phyloP scores from a whole-genome alignment of 1,140 invertebrate species.

The Brachionus rotundiformis region DNA sequence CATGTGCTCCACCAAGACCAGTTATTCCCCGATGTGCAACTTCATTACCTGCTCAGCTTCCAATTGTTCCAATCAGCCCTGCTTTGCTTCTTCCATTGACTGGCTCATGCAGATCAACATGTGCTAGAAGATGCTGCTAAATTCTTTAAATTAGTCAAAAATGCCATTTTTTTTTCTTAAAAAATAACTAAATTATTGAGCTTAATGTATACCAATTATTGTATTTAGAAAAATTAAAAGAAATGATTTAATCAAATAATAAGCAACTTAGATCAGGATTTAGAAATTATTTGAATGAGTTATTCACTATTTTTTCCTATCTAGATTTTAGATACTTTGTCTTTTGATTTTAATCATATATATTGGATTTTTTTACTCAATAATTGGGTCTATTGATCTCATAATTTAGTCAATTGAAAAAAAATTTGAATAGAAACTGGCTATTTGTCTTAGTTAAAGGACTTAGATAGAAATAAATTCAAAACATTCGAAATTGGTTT shows the following conservation, averaged over 20 bases:
- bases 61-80: neutral
- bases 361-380: neutral
- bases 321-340: too few species aligned
- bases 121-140: neutral
- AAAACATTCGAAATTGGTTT: too few species aligned
- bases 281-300: too few species aligned
- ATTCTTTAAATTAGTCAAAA: too few species aligned
- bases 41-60: neutral
- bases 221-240: too few species aligned
- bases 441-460: neutral
- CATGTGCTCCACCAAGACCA: neutral
- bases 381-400: neutral
- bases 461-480: conserved; percentile 9
- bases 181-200: neutral
- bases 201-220: neutral
- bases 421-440: neutral
- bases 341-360: neutral
- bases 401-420: neutral
- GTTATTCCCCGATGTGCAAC: neutral
- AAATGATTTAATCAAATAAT: too few species aligned
- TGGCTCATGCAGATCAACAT: neutral
- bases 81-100: neutral
- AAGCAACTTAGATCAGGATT: too few species aligned
- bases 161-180: neutral
- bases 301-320: too few species aligned